Percentiles rank a stretch among this genome's conserved stretches.
These are phyloP conservation scores for Alca torda DNA, from an alignment of 2,797 vertebrate species.

Conservation along the genomic window DNA sequence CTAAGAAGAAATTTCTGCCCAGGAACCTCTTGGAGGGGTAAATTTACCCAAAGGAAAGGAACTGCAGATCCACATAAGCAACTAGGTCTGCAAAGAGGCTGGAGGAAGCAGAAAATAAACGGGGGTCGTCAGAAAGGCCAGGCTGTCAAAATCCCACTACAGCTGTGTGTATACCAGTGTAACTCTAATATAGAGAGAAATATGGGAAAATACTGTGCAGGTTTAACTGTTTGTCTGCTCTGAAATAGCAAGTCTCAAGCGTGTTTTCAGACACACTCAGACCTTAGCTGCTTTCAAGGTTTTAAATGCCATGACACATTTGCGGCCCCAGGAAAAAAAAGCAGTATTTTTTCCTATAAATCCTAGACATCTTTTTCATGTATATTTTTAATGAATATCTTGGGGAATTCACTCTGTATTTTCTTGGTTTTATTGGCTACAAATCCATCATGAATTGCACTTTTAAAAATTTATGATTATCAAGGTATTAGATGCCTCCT, in stretches of 20 bases:
- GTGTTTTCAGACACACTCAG: background rate
- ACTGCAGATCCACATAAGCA: background rate
- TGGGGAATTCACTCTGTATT: background rate
- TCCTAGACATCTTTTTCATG: background rate
- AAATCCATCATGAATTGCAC: background rate
- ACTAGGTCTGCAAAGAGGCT: background rate
- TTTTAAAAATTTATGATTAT: background rate
- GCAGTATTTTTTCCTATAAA: background rate
- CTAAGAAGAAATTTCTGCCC: background rate
- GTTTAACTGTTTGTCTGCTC: background rate
- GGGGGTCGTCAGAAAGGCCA: background rate
- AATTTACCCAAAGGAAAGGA: background rate
- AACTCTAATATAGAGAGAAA: background rate
- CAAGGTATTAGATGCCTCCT: background rate
- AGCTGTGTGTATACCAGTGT: background rate
- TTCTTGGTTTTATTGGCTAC: background rate
- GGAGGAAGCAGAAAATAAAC: background rate
- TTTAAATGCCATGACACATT: background rate
- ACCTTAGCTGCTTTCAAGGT: background rate
- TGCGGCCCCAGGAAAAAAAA: background rate
- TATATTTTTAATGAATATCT: background rate
- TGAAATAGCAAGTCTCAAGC: background rate
- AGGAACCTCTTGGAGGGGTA: background rate
- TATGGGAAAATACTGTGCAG: background rate
- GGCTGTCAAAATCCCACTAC: rapidly evolving